Percentiles rank a stretch among this genome's conserved stretches.
These are phyloP conservation scores for Venturia canescens DNA, from an alignment of 1,140 invertebrate species.

Conservation along the genomic window DNA sequence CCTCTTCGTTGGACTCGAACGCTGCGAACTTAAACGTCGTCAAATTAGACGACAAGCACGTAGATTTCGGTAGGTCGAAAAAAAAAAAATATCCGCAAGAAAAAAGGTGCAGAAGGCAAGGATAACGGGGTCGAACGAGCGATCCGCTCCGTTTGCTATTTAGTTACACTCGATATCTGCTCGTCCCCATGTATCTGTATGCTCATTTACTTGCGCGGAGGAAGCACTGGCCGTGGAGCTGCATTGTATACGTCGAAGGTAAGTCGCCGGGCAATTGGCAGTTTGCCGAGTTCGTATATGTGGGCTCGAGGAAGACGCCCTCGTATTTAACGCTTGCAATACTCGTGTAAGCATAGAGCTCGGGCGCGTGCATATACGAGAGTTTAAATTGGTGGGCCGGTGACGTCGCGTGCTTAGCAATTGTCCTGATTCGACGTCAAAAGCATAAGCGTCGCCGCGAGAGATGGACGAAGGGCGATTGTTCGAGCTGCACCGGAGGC, in stretches of 20 bases:
- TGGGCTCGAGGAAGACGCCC: background rate
- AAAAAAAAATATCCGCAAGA: background rate
- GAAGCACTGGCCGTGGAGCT: background rate
- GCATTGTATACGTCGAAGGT: background rate
- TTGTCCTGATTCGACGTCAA: background rate
- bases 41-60: too few species aligned
- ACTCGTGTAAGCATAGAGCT: too few species aligned
- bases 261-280: conserved; percentile 14
- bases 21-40: too few species aligned
- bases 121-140: conserved; percentile 28
- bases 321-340: background rate
- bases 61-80: too few species aligned
- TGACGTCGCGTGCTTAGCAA: conserved; percentile 24
- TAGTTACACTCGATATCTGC: conserved; percentile 42
- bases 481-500: too few species aligned
- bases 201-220: background rate
- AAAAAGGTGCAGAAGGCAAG: conserved; percentile 7
- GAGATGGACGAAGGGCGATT: background rate
- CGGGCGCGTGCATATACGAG: too few species aligned
- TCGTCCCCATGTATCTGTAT: conserved; percentile 8
- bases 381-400: too few species aligned
- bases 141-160: conserved; percentile 35
- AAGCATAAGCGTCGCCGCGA: background rate
- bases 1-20: too few species aligned
- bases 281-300: conserved; percentile 25